Evolutionary conservation across 2,888 invertebrate species (phyloP).

Genomic region (Pristionchus japonicus): DNA sequence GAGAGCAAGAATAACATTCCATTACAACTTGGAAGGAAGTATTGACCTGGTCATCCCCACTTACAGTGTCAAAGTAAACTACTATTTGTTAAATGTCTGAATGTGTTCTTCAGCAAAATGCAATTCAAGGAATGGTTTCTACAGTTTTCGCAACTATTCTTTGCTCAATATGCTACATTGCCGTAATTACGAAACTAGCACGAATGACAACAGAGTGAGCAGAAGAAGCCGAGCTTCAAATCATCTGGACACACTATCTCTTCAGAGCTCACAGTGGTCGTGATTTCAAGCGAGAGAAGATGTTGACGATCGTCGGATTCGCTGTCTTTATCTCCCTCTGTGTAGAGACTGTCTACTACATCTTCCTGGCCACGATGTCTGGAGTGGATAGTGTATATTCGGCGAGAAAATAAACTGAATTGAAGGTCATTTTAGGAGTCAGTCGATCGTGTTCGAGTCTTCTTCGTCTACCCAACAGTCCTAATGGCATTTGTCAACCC

Average conservation of each 20-base stretch:
- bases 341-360: neutral
- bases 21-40: neutral
- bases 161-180: neutral
- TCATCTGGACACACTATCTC: neutral
- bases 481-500: neutral
- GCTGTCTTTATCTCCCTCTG: neutral
- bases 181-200: neutral
- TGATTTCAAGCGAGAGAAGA: neutral
- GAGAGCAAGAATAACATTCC: neutral
- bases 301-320: slow-evolving; percentile 9
- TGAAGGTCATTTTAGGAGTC: neutral
- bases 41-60: neutral
- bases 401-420: too few species aligned
- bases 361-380: neutral
- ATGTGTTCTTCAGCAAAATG: neutral
- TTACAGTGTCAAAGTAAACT: neutral
- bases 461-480: neutral
- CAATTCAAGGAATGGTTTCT: neutral
- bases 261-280: neutral
- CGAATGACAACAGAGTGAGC: neutral
- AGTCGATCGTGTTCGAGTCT: neutral
- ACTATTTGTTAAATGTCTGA: neutral
- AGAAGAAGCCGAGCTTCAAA: neutral
- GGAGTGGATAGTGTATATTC: neutral
- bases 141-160: neutral